A percentile compares a stretch with the other conserved stretches of the same genome.
Conservation (phyloP, 2,888 invertebrate genomes). For the Sinopyrophorus schimmeli region DNA sequence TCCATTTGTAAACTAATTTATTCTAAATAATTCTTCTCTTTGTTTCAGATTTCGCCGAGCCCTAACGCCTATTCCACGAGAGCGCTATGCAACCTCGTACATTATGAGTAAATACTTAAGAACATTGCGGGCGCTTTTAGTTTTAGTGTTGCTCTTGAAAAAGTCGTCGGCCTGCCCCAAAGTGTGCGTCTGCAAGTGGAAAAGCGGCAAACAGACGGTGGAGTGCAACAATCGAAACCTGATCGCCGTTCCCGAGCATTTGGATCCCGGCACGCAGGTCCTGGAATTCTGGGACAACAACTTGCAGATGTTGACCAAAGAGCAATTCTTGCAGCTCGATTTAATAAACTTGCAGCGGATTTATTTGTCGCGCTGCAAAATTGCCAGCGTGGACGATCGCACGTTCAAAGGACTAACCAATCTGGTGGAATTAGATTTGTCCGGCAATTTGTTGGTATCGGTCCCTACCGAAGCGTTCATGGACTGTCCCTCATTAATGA, state of each 20-base stretch:
- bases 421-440: constrained; percentile 85
- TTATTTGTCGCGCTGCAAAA: constrained; percentile 75
- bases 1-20: constrained; percentile 12
- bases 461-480: constrained; percentile 79
- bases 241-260: constrained; percentile 74
- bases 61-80: constrained; percentile 10
- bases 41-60: constrained; percentile 24
- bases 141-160: constrained; percentile 27
- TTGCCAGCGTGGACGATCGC: constrained; percentile 75
- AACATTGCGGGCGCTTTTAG: constrained; percentile 29
- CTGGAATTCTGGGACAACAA: constrained; percentile 84
- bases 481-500: constrained; percentile 80
- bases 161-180: constrained; percentile 67
- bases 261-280: constrained; percentile 85
- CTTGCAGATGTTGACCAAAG: constrained; percentile 74
- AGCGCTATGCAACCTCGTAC: constrained; percentile 22
- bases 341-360: constrained; percentile 86
- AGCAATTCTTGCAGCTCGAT: constrained; percentile 77
- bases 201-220: constrained; percentile 87
- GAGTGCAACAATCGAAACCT: constrained; percentile 82
- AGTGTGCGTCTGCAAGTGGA: constrained; percentile 88
- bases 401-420: constrained; percentile 85
- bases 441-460: constrained; percentile 75
- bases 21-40: constrained; percentile 16
- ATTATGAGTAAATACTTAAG: constrained; percentile 32